phyloP scores from a whole-genome alignment of 2,888 invertebrate species.

The Drosophila anomelani region DNA sequence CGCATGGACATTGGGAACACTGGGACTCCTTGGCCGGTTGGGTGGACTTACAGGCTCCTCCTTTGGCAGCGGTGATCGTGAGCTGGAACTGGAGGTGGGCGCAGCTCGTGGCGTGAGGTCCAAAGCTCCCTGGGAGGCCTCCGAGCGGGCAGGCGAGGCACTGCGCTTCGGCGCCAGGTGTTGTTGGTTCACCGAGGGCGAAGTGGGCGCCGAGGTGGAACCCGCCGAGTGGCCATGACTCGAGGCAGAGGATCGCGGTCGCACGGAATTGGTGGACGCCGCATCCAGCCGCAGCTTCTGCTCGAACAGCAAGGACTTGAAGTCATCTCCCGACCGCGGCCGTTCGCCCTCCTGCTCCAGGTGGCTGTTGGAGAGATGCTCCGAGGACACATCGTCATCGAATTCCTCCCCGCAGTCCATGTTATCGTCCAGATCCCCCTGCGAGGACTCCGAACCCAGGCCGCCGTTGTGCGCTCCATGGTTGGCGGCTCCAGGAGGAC shows the following conservation, averaged over 20 bases:
- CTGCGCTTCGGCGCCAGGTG: slow-evolving; percentile 52
- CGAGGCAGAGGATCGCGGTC: slow-evolving; percentile 72
- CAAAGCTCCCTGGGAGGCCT: slow-evolving; percentile 86
- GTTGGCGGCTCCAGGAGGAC: slow-evolving; percentile 28
- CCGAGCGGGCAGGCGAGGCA: slow-evolving; percentile 84
- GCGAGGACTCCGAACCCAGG: slow-evolving; percentile 84
- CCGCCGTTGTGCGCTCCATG: slow-evolving; percentile 77
- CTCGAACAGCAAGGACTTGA: slow-evolving; percentile 83
- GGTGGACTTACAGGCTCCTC: slow-evolving; percentile 68
- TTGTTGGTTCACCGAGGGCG: slow-evolving; percentile 68
- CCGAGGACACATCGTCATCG: slow-evolving; percentile 83
- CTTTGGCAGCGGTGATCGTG: slow-evolving; percentile 59
- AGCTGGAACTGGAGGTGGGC: slow-evolving; percentile 50
- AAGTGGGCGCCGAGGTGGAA: slow-evolving; percentile 79
- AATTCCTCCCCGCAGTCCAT: slow-evolving; percentile 84
- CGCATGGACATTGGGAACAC: slow-evolving; percentile 18
- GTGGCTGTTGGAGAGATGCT: slow-evolving; percentile 83
- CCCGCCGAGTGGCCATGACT: slow-evolving; percentile 77
- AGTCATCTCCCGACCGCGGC: slow-evolving; percentile 83
- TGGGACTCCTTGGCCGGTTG: slow-evolving; percentile 56
- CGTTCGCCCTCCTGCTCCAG: slow-evolving; percentile 75
- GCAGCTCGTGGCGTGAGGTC: slow-evolving; percentile 86
- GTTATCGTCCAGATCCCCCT: slow-evolving; percentile 84
- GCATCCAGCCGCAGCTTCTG: slow-evolving; percentile 83
- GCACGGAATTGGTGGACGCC: slow-evolving; percentile 68